Conservation (phyloP, 2,797 vertebrate species). For the Rousettus madagascariensis region DNA sequence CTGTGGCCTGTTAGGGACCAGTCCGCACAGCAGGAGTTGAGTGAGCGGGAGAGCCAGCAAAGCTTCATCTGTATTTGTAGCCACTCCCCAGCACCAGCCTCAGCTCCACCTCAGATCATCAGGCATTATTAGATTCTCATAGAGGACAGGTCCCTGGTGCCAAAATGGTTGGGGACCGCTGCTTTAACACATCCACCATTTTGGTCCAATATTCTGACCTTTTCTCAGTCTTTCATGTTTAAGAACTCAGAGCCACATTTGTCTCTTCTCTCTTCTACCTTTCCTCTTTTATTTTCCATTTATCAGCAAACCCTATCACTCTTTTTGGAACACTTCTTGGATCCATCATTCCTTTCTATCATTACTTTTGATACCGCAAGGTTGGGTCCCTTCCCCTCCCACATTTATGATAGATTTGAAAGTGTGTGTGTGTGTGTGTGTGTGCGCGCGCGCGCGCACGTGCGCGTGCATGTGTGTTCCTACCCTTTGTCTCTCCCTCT, state of each 20-base stretch:
- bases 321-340: background rate
- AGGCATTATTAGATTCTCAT: no score
- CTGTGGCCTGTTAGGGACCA: no score
- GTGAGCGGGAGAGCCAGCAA: no score
- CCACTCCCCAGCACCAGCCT: no score
- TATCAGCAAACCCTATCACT: background rate
- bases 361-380: background rate
- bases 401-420: background rate
- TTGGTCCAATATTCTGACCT: background rate
- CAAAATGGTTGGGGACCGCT: no score
- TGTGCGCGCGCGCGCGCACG: no score
- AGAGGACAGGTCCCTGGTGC: no score
- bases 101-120: no score
- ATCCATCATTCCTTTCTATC: background rate
- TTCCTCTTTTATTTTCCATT: background rate
- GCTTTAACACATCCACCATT: background rate
- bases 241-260: background rate
- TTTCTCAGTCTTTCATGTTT: background rate
- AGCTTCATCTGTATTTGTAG: no score
- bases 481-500: background rate
- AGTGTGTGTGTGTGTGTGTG: background rate
- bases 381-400: background rate
- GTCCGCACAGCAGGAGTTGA: no score
- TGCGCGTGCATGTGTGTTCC: background rate
- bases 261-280: background rate